phyloP scores from a whole-genome alignment of 2,888 invertebrate genomes.

The Cantharis rustica region DNA sequence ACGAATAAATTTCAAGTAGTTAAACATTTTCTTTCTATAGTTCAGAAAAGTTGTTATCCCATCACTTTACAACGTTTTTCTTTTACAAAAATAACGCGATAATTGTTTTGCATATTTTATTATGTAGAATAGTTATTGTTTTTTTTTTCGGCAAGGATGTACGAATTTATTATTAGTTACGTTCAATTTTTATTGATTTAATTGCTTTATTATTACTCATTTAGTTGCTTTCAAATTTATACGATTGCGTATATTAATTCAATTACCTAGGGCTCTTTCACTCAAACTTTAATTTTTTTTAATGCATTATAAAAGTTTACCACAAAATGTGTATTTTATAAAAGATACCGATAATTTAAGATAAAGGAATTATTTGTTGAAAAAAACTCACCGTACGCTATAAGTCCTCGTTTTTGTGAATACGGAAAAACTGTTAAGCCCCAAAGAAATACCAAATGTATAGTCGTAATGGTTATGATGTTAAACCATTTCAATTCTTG shows the following conservation, averaged over 20 bases:
- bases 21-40: not conserved
- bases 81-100: not conserved
- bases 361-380: too few relatives aligned
- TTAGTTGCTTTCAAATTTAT: not conserved
- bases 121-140: not conserved
- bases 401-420: conserved; percentile 55
- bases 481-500: conserved; percentile 71
- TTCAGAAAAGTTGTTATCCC: not conserved
- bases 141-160: not conserved
- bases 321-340: too few relatives aligned
- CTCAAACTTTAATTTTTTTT: too few relatives aligned
- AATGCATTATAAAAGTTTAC: too few relatives aligned
- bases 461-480: conserved; percentile 59
- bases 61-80: not conserved
- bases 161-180: not conserved
- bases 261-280: not conserved
- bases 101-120: not conserved
- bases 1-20: not conserved
- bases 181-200: not conserved
- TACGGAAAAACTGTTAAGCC: conserved; percentile 51
- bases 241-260: not conserved
- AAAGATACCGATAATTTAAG: too few relatives aligned
- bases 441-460: conserved; percentile 58
- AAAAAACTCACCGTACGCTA: conserved; percentile 60
- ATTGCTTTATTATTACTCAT: not conserved